phyloP scores from a whole-genome alignment of 2,888 invertebrate genomes.

The Andrena hattorfiana region DNA sequence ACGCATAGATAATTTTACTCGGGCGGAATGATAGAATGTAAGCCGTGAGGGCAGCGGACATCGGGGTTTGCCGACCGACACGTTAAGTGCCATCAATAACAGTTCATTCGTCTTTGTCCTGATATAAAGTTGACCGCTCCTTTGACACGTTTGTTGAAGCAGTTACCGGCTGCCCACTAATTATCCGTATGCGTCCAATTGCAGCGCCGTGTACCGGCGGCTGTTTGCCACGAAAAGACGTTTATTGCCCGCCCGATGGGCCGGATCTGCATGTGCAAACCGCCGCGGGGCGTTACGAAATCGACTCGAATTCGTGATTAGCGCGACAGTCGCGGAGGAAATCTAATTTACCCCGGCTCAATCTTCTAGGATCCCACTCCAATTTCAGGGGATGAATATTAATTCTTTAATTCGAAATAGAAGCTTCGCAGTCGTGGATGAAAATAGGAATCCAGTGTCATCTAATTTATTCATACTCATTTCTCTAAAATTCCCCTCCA shows the following conservation, averaged over 20 bases:
- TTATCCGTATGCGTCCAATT: slow-evolving; percentile 52
- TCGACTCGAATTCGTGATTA: not conserved
- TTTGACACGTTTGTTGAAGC: slow-evolving; percentile 69
- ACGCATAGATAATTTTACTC: slow-evolving; percentile 49
- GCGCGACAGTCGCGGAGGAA: no score
- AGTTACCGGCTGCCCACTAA: slow-evolving; percentile 63
- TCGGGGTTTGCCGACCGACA: slow-evolving; percentile 30
- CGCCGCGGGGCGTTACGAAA: slow-evolving; percentile 21
- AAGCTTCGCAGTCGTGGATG: no score
- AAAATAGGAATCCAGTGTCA: no score
- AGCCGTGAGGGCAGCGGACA: slow-evolving; percentile 12
- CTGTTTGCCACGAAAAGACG: slow-evolving; percentile 27
- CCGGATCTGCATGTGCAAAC: slow-evolving; percentile 7
- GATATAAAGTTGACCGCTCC: slow-evolving; percentile 67
- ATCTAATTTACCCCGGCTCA: no score
- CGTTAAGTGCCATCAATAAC: slow-evolving; percentile 53
- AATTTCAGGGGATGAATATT: no score
- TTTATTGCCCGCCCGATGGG: slow-evolving; percentile 8
- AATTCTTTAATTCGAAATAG: no score
- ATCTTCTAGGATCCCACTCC: no score
- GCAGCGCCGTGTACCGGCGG: slow-evolving; percentile 32
- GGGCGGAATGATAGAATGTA: slow-evolving; percentile 6
- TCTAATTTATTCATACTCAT: no score
- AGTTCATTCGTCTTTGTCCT: slow-evolving; percentile 66
- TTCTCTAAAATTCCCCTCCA: no score